Evolutionary conservation across 2,888 invertebrate genomes (phyloP), one percentile per base, ranked within the genome.

Genomic region (Atrina japonica): DNA sequence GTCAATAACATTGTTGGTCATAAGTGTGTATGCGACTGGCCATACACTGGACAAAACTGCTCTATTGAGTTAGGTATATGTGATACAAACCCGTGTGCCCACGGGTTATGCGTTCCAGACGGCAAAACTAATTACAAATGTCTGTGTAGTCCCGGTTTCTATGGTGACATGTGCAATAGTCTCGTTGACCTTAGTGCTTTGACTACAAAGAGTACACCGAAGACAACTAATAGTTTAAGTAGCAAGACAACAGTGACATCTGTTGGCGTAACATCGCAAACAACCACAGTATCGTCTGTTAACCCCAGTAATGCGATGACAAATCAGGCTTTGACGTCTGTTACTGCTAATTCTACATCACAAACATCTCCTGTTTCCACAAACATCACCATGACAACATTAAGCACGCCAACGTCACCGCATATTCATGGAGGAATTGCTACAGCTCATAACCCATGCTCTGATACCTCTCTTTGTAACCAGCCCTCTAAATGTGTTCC

Each of bases 401-500:
- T 6, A n/a, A 56, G 21, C 3, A 14, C 29, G 6, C 16, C 29
- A 29, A 29, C 30, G 2, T 18, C 27, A 18, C 0, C 49, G 11
- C 6, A 18, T 5, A 40, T 30, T 5, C 14, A 35, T 3, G 40
- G 18, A 18, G 14, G n/a, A 2, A 29, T 25, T 1, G 27, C 59
- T 9, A 59, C 59, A 1, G 30, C 21, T 27, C 27, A 45, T 6
- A 55, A 56, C 25, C 56, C 63, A 6, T 69, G 69, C 23, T 41
- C 58, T 1, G 21, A 56, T 5, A 21, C 64, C 14, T 41, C 35
- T 14, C 52, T 64, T 5, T 72, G 71, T 40, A 67, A 72, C 41
- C 66, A 45, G 3, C 66, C 66, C 18, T 56, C 71, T 1, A 43
- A 45, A 7, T 72, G 71, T 29, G 30, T 63, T 21, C 56, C 63